Base-by-base conservation (phyloP, 2,113 vertebrate species). In the Tichodroma muraria region DNA sequence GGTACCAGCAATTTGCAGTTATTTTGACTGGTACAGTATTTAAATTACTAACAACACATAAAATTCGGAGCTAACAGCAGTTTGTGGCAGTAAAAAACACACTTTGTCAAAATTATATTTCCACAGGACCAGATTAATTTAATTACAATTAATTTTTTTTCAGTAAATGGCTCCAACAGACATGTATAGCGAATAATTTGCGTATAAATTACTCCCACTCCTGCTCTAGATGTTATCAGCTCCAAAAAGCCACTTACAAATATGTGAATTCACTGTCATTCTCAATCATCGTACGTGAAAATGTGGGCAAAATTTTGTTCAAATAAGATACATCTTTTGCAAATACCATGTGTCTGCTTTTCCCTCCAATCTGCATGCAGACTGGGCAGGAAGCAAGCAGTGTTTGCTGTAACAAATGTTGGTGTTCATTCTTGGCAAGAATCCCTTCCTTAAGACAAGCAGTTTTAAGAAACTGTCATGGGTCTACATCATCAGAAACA, bases 61-160 rank as follows among this genome's bases (percentile, higher is more conserved):
- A 91, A 96, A 87, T 37, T 85, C 80, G 21, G 52, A 91, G 89
- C 50, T 91, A 92, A 94, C 63, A 86, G 86, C 94, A 87, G 69
- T 77, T 59, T 61, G 73, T 54, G 89, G 69, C 78, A 85, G 54
- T 23, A 38, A 38, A 70, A 80, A 97, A 76, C 53, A 64, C 88
- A 53, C 76, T 95, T 93, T 72, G 68, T 89, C 91, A 95, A 88
- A 81, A 95, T 96, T 94, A 94, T 89, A 96, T 91, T 95, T 94
- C 81, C 93, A 93, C 23, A 53, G 73, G 84, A 93, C 44, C 42
- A 71, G 63, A 94, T 84, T 88, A 83, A 93, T 93, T 95, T 88
- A 89, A 96, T 92, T 93, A 87, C 80, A 89, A 90, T 95, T 92
- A 95, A 86, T 95, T 30, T 80, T 90, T 89, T 69, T 78, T 92